A percentile compares a stretch with the other conserved stretches of the same genome.
These are phyloP conservation scores for Calephelis virginiensis DNA, from an alignment of 1,140 invertebrate genomes.

Conservation along the genomic window DNA sequence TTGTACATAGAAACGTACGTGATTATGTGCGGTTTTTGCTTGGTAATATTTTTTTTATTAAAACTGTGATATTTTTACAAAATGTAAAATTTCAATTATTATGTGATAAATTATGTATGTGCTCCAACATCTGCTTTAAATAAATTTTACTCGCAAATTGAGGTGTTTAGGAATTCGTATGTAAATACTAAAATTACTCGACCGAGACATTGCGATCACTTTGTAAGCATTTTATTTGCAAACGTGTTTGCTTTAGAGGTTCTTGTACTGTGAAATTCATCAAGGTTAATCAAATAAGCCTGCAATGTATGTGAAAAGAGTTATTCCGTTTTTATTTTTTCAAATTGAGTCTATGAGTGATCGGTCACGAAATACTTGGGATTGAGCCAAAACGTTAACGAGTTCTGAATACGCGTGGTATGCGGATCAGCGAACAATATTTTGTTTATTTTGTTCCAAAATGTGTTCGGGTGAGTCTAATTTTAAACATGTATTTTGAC, in stretches of 20 bases:
- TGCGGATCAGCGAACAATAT: constrained; percentile 68
- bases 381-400: constrained; percentile 57
- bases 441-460: constrained; percentile 57
- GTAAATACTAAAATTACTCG: constrained; percentile 64
- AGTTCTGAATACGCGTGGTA: constrained; percentile 62
- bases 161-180: constrained; percentile 27
- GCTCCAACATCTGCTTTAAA: constrained; percentile 23
- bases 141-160: constrained; percentile 54
- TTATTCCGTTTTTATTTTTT: constrained; percentile 3
- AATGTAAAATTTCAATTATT: neutral
- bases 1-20: constrained; percentile 16
- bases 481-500: constrained; percentile 31
- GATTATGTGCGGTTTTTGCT: constrained; percentile 13
- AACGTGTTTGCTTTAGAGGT: neutral
- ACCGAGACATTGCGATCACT: constrained; percentile 68
- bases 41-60: constrained; percentile 3
- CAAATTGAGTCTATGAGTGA: constrained; percentile 18
- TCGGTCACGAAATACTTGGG: constrained; percentile 65
- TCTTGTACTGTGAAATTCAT: neutral
- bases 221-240: constrained; percentile 50
- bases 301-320: neutral
- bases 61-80: neutral
- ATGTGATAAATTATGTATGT: neutral
- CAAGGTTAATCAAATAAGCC: constrained; percentile 6
- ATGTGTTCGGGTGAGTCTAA: constrained; percentile 29